Conservation (phyloP, 2,888 invertebrate genomes). For the Eristalinus sepulchralis region DNA sequence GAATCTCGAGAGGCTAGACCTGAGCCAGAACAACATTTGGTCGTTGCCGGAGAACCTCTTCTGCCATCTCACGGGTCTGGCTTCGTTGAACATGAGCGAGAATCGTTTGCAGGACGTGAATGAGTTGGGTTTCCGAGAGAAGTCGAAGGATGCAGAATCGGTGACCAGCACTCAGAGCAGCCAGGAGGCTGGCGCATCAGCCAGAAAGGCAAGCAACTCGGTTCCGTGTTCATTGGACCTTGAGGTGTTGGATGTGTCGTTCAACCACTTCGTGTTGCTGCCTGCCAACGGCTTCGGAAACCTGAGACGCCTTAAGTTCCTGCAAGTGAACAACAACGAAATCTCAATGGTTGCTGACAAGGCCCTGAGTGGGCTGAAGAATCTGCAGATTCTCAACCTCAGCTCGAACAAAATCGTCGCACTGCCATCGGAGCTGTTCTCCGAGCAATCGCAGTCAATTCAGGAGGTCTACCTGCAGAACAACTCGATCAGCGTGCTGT, state of each 20-base stretch:
- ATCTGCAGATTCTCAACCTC: constrained; percentile 92
- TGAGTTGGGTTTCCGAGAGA: constrained; percentile 92
- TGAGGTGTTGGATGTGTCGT: constrained; percentile 91
- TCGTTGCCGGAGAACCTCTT: constrained; percentile 92
- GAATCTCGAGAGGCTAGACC: constrained; percentile 91
- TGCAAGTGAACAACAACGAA: constrained; percentile 93
- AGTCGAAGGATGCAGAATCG: constrained; percentile 74
- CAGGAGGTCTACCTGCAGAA: constrained; percentile 95
- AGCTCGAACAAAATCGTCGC: constrained; percentile 95
- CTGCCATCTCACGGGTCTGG: constrained; percentile 90
- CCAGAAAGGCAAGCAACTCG: constrained; percentile 2
- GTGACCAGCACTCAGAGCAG: constrained; percentile 51
- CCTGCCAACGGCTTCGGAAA: constrained; percentile 92
- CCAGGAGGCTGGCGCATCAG: constrained; percentile 46
- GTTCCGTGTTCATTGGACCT: constrained; percentile 88
- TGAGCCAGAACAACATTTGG: constrained; percentile 95
- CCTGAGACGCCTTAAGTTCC: constrained; percentile 88
- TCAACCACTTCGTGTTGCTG: constrained; percentile 91
- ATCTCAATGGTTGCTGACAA: constrained; percentile 93
- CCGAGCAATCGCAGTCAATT: constrained; percentile 88
- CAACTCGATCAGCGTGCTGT: constrained; percentile 93
- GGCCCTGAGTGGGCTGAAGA: constrained; percentile 90
- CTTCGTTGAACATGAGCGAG: constrained; percentile 91
- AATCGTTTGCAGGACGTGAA: constrained; percentile 94
- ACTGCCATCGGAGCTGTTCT: constrained; percentile 92